Conservation (phyloP, 2,797 vertebrate genomes). For the Poliocrania exsul region DNA sequence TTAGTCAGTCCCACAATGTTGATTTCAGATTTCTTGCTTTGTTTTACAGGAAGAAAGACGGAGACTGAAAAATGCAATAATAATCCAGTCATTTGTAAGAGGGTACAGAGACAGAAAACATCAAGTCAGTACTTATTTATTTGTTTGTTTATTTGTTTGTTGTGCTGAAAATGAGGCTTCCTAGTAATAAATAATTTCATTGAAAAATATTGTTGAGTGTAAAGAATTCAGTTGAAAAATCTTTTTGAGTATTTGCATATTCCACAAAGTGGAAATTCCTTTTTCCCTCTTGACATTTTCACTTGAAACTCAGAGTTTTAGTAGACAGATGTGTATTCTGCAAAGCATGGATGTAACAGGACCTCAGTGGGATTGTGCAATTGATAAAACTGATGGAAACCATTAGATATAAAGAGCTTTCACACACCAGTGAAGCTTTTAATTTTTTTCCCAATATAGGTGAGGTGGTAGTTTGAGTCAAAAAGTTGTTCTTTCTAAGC, state of each 20-base stretch:
- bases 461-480: not conserved
- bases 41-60: slow-evolving; percentile 90
- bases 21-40: slow-evolving; percentile 15
- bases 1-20: not conserved
- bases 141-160: not conserved
- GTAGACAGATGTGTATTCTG: not conserved
- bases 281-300: not conserved
- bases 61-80: slow-evolving; percentile 94
- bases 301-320: not conserved
- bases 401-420: not conserved
- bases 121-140: slow-evolving; percentile 81
- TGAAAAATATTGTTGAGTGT: not conserved
- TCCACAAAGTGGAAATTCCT: not conserved
- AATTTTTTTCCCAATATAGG: not conserved
- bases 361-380: not conserved
- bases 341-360: not conserved
- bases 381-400: not conserved
- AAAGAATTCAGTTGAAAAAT: not conserved
- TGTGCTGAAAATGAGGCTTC: not conserved
- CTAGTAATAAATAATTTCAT: not conserved
- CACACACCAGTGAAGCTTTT: not conserved
- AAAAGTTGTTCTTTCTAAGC: not conserved
- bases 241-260: not conserved
- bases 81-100: slow-evolving; percentile 96
- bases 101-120: slow-evolving; percentile 93